phyloP scores from a whole-genome alignment of 2,797 vertebrate genomes.

The Okamejei kenojei region DNA sequence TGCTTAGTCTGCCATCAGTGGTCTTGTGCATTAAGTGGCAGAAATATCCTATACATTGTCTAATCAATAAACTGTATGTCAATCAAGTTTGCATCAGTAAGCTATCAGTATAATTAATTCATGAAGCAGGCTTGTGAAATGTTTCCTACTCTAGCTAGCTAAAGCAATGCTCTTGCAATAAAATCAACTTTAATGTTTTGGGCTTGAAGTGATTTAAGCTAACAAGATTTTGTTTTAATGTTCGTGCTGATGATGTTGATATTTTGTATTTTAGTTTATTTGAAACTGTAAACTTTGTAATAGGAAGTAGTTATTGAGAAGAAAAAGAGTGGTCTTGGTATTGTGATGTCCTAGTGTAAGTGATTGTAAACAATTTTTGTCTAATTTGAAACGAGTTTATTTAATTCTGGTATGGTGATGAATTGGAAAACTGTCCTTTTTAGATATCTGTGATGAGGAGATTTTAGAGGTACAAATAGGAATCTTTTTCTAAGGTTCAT shows the following conservation, averaged over 20 bases:
- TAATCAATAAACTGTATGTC: neutral
- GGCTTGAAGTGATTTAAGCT: slow-evolving; percentile 21
- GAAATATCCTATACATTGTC: slow-evolving; percentile 16
- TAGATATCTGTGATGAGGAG: slow-evolving; percentile 11
- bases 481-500: slow-evolving; percentile 30
- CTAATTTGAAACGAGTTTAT: neutral
- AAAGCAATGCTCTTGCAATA: slow-evolving; percentile 1
- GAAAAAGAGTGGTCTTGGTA: slow-evolving; percentile 12
- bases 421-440: neutral
- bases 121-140: slow-evolving; percentile 21
- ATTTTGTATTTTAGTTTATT: slow-evolving; percentile 34
- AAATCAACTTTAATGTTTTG: neutral
- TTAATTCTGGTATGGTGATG: neutral
- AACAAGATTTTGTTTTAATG: neutral
- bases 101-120: neutral
- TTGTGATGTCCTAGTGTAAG: neutral
- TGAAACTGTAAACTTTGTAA: slow-evolving; percentile 16
- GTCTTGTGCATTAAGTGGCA: slow-evolving; percentile 26
- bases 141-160: neutral
- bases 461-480: neutral
- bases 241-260: neutral
- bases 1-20: neutral
- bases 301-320: neutral
- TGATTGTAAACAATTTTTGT: slow-evolving; percentile 10
- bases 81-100: slow-evolving; percentile 21